These are phyloP conservation scores for Drosophila truncata DNA, from an alignment of 1,140 invertebrate genomes.

Conservation along the genomic window DNA sequence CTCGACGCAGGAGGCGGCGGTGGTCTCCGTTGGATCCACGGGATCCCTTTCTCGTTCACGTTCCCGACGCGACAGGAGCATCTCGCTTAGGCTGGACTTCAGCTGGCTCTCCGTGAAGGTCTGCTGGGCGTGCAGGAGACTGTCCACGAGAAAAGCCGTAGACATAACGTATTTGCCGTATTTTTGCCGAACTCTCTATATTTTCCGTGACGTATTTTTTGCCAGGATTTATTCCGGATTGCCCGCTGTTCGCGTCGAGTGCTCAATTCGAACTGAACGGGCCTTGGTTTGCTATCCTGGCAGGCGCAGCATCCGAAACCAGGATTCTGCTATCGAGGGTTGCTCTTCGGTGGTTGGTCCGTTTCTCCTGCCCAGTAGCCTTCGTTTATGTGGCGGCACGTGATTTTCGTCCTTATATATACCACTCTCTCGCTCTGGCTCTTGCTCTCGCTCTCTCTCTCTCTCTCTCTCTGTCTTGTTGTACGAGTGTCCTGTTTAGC, in stretches of 20 bases:
- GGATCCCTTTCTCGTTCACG: constrained; percentile 27
- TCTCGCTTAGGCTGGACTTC: constrained; percentile 73
- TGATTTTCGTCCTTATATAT: constrained; percentile 66
- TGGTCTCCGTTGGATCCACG: constrained; percentile 15
- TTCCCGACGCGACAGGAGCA: constrained; percentile 70
- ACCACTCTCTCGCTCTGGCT: constrained; percentile 8
- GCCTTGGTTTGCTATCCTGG: constrained; percentile 23
- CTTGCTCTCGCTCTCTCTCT: constrained; percentile 21
- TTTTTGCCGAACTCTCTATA: constrained; percentile 1
- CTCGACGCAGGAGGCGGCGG: constrained; percentile 1
- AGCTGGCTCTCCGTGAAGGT: constrained; percentile 73
- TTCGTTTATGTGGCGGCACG: constrained; percentile 61
- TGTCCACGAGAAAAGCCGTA: constrained; percentile 81
- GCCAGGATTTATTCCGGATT: constrained; percentile 17
- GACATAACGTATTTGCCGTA: constrained; percentile 62
- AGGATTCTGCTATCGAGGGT: constrained; percentile 60
- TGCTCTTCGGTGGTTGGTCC: constrained; percentile 84
- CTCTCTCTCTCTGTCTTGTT: constrained; percentile 18
- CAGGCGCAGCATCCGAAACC: constrained; percentile 44
- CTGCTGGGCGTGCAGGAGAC: constrained; percentile 80
- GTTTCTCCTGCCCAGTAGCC: constrained; percentile 77
- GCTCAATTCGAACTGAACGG: constrained; percentile 74
- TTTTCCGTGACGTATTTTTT: constrained; percentile 12
- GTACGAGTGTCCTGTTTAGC: constrained; percentile 59
- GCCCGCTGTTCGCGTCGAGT: constrained; percentile 76